Conservation (phyloP, 2,113 vertebrate species). For the Percopsis transmontana region DNA sequence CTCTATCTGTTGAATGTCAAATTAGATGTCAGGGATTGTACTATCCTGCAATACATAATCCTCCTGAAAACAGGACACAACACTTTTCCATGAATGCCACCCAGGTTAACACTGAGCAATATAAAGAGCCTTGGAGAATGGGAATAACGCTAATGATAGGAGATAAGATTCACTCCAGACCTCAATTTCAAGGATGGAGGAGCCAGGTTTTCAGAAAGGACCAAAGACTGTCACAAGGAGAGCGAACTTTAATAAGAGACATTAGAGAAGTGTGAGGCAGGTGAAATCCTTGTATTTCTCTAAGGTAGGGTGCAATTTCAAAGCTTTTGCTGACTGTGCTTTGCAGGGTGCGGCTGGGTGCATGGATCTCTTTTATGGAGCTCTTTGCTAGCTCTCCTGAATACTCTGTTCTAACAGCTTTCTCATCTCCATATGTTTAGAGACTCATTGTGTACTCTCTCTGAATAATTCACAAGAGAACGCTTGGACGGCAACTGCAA, state of each 20-base stretch:
- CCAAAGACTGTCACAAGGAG: conserved; percentile 43
- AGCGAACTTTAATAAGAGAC: conserved; percentile 64
- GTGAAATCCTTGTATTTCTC: conserved; percentile 34
- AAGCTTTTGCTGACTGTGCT: conserved; percentile 39
- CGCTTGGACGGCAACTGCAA: background rate
- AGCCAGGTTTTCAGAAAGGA: conserved; percentile 55
- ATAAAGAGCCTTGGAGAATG: conserved; percentile 61
- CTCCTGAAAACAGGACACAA: conserved; percentile 48
- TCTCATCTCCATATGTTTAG: conserved; percentile 10
- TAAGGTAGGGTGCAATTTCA: conserved; percentile 42
- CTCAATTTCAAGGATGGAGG: conserved; percentile 76
- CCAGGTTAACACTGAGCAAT: conserved; percentile 71
- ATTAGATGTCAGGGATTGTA: conserved; percentile 64
- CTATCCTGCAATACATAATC: conserved; percentile 55
- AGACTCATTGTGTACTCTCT: background rate
- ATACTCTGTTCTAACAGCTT: conserved; percentile 22
- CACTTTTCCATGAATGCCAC: conserved; percentile 45
- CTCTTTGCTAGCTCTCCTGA: conserved; percentile 9
- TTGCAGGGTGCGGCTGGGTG: conserved; percentile 7
- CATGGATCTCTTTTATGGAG: conserved; percentile 28
- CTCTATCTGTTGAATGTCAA: conserved; percentile 48
- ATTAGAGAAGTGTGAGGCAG: conserved; percentile 56
- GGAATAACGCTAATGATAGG: conserved; percentile 77
- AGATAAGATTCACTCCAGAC: conserved; percentile 74
- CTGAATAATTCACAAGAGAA: conserved; percentile 14